Base-by-base conservation (phyloP, 1,140 invertebrate species). In the Holotrichia oblita region DNA sequence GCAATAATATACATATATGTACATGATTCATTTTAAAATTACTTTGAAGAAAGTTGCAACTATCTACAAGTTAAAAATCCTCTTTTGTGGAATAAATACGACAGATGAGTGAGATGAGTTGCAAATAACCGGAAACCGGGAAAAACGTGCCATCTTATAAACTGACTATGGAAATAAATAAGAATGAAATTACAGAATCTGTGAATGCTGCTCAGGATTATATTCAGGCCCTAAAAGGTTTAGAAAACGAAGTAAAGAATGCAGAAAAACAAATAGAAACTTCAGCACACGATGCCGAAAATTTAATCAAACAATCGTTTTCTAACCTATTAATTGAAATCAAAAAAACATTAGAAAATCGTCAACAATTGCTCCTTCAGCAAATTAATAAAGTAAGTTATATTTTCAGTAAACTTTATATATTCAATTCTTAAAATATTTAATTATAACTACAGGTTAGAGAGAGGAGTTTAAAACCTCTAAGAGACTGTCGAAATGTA, bases 121-220 rank as follows among this genome's bases (percentile, higher is more conserved):
- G n/a, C n/a, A n/a, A n/a, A n/a, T n/a, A n/a, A n/a, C n/a, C n/a
- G 22, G 61, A 20, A 22, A 22, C 20, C 61, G 20, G 61, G 61
- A 27, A 64, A 64, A 64, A 64, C 61, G 61, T 64, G 61, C 7
- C 22, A 64, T 64, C 61, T 64, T 64, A 22, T 20, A 64, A 20
- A 6, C 22, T 10, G n/a, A 27, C 17, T 0, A 64, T 64, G 61
- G 77, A 64, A 76, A 69, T 74, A n/a, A 77, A 80, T 79, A 77
- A 59, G 12, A 17, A 73, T 1, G 78, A 81, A 73, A 76, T 81
- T 12, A 20, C 17, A n/a, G 83, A 81, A 77, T 82, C 81, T 22
- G 42, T 84, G 61, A 78, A 78, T 48, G 81, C 81, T 17, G 84
- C 83, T 40, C 78, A 83, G 69, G 40, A 64, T 24, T 85, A 84